Evolutionary conservation across 1,140 invertebrate genomes (phyloP).

Genomic region (Camponotus vicinus): DNA sequence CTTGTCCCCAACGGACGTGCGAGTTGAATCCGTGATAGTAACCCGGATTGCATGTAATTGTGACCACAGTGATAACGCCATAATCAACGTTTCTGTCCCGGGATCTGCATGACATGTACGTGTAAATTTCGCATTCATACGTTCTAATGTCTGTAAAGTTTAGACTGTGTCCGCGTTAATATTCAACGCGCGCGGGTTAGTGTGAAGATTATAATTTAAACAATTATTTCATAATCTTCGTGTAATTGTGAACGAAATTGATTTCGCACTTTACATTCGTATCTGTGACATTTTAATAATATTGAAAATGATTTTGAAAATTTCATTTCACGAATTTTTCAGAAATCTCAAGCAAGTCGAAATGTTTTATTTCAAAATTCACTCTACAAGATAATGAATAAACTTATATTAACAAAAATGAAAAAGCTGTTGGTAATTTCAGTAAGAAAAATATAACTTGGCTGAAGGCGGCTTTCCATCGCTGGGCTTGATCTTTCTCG

Average conservation of each 20-base stretch:
- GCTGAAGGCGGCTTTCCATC: slow-evolving; percentile 19
- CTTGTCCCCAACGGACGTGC: slow-evolving; percentile 24
- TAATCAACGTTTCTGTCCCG: slow-evolving; percentile 44
- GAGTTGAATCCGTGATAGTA: slow-evolving; percentile 33
- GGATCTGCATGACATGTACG: background rate
- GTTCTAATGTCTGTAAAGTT: slow-evolving; percentile 14
- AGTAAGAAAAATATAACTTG: slow-evolving; percentile 34
- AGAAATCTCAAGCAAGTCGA: background rate
- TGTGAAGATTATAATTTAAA: background rate
- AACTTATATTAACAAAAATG: background rate
- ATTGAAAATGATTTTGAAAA: background rate
- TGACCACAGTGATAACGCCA: slow-evolving; percentile 32
- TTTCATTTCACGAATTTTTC: background rate
- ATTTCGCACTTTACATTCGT: background rate
- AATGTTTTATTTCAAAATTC: slow-evolving; percentile 5
- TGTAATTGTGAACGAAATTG: too few species aligned
- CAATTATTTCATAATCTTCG: background rate
- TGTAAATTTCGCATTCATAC: slow-evolving; percentile 36
- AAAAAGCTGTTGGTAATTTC: background rate
- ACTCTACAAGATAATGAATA: slow-evolving; percentile 3
- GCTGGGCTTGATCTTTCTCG: background rate
- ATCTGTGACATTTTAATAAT: background rate
- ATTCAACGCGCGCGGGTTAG: background rate
- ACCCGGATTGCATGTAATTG: slow-evolving; percentile 23
- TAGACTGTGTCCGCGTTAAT: slow-evolving; percentile 26